These are phyloP conservation scores for Melinaea marsaeus DNA, from an alignment of 2,888 invertebrate species.

Conservation along the genomic window DNA sequence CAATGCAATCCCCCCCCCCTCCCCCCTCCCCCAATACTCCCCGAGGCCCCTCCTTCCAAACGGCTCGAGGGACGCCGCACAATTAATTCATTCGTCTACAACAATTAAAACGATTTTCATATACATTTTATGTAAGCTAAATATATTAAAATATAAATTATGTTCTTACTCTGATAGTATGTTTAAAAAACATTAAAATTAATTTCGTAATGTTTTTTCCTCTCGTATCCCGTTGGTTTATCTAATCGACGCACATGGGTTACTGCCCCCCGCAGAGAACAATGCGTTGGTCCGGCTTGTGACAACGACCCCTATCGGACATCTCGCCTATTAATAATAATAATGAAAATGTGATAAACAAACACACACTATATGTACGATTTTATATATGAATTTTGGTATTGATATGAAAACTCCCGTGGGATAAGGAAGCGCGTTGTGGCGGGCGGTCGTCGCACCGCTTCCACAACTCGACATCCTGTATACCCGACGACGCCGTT, in stretches of 20 bases:
- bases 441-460: conserved; percentile 58
- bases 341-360: conserved; percentile 9
- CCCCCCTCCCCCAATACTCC: conserved; percentile 34
- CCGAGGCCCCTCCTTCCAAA: conserved; percentile 34
- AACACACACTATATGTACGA: too few relatives aligned
- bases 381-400: not conserved
- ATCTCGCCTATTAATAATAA: conserved; percentile 23
- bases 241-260: conserved; percentile 74
- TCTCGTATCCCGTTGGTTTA: conserved; percentile 49
- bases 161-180: too few relatives aligned
- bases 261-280: conserved; percentile 73
- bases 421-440: conserved; percentile 54
- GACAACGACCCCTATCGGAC: conserved; percentile 41
- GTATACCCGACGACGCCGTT: conserved; percentile 52
- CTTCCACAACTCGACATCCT: conserved; percentile 61
- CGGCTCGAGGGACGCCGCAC: conserved; percentile 26
- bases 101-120: not conserved
- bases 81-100: conserved; percentile 15
- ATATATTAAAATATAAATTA: too few relatives aligned
- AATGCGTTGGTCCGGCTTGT: conserved; percentile 69
- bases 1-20: conserved; percentile 35
- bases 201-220: conserved; percentile 47
- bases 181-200: conserved; percentile 6
- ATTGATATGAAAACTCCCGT: conserved; percentile 29
- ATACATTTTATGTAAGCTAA: too few relatives aligned